phyloP scores from a whole-genome alignment of 2,888 invertebrate species.

The Tiliacea aurago region DNA sequence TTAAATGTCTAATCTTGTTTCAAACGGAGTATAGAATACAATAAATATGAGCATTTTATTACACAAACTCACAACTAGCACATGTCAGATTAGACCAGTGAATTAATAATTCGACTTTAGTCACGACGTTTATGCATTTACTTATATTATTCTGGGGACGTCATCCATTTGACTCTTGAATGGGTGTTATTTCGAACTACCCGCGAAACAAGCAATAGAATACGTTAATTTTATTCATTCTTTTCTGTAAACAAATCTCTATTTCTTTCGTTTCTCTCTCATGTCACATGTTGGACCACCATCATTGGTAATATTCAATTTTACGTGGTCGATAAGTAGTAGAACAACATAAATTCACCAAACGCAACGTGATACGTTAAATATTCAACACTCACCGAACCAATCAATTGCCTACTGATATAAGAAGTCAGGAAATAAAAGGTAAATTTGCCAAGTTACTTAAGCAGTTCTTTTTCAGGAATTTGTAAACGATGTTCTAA shows the following conservation, averaged over 20 bases:
- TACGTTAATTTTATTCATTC: neutral
- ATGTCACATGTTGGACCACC: too few relatives aligned
- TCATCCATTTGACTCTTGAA: neutral
- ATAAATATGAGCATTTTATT: too few relatives aligned
- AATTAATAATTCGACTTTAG: too few relatives aligned
- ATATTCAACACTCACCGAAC: constrained; percentile 19
- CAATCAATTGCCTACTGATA: too few relatives aligned
- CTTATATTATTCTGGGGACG: neutral
- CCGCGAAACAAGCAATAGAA: neutral
- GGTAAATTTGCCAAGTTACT: too few relatives aligned
- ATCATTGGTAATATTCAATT: neutral
- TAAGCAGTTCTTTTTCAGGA: too few relatives aligned
- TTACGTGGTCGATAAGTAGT: neutral
- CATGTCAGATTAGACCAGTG: too few relatives aligned
- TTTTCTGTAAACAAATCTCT: neutral
- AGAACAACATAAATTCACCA: neutral
- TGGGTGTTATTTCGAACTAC: neutral
- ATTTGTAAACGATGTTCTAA: too few relatives aligned
- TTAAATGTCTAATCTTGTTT: too few relatives aligned
- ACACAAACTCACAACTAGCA: too few relatives aligned
- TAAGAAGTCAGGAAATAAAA: too few relatives aligned
- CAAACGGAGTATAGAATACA: too few relatives aligned
- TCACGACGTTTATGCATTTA: neutral
- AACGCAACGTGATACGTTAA: constrained; percentile 5
- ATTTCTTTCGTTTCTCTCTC: neutral